Conservation (phyloP, 2,797 vertebrate genomes). For the Sebastiscus tertius region DNA sequence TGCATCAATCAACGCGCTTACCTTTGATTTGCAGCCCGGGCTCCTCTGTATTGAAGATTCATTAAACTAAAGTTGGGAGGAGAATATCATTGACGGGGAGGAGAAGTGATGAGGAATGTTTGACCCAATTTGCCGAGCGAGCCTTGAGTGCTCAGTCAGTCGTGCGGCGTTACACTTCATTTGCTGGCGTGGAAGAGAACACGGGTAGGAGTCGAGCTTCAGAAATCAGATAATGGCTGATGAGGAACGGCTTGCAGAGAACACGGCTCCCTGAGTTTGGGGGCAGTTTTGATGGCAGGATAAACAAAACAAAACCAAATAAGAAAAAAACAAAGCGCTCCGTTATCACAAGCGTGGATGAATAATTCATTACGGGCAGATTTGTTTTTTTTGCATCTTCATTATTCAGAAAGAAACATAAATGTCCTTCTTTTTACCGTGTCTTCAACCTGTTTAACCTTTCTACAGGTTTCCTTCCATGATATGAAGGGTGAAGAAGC, state of each 20-base stretch:
- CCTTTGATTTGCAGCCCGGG: slow-evolving; percentile 60
- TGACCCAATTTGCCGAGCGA: slow-evolving; percentile 53
- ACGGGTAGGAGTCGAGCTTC: slow-evolving; percentile 18
- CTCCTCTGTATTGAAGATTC: slow-evolving; percentile 49
- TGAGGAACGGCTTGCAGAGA: slow-evolving; percentile 9
- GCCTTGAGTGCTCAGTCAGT: slow-evolving; percentile 55
- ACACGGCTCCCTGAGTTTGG: slow-evolving; percentile 9
- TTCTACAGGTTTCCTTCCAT: neutral
- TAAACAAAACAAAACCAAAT: slow-evolving; percentile 32
- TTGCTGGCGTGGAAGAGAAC: slow-evolving; percentile 20
- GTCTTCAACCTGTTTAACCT: slow-evolving; percentile 28
- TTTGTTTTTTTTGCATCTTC: slow-evolving; percentile 13
- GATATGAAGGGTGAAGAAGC: neutral
- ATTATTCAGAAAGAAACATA: slow-evolving; percentile 40
- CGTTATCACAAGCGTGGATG: slow-evolving; percentile 32
- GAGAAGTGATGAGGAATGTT: slow-evolving; percentile 49
- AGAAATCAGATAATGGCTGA: slow-evolving; percentile 53
- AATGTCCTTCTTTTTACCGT: slow-evolving; percentile 2
- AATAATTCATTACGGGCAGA: slow-evolving; percentile 59
- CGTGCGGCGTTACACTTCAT: slow-evolving; percentile 45
- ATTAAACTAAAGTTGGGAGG: slow-evolving; percentile 57
- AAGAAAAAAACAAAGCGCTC: slow-evolving; percentile 5
- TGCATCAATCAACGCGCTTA: slow-evolving; percentile 53
- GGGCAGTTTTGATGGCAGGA: slow-evolving; percentile 41
- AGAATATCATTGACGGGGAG: slow-evolving; percentile 54